Base-by-base conservation (phyloP, 2,888 invertebrate species). In the Yponomeuta malinellus region DNA sequence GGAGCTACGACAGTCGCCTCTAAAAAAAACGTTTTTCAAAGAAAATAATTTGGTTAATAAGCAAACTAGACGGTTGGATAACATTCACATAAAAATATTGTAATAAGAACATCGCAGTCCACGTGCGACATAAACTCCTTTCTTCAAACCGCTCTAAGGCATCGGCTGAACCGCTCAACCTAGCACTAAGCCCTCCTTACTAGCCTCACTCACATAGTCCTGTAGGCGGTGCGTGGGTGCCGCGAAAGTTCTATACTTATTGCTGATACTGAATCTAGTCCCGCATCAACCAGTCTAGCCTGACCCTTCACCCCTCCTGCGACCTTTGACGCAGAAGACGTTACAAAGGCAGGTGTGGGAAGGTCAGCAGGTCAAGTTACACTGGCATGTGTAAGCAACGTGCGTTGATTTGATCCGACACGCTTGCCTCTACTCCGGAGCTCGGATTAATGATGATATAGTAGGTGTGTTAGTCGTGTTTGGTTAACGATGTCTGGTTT, bases 161-260 rank as follows among this genome's bases (percentile, higher is more conserved):
- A 8, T 43, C 43, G 37, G 2, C 37, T 29, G 29, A 5, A 23
- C 52, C 70, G 70, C 70, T 66, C 2, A 23, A 29, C 68, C 10
- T 9, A 71, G 64, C 78, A 83, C 84, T 74, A 77, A 78, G 75
- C 59, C 73, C 81, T 74, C 75, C 81, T 81, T 83, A 78, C 77
- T 79, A 75, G 75, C 78, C 81, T 77, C 78, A 83, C 83, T 83
- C 80, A 83, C 78, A 76, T 75, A 73, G 73, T 69, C 15, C 33
- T 80, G 91, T 90, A 81, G 90, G 90, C 83, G 90, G 75, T 74
- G 87, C 87, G 91, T 91, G 85, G 91, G 91, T 80, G 87, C 81
- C 81, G 79, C 76, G 85, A 85, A 85, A 89, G 85, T 86, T 85
- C 83, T 82, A 83, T 85, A 87, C 87, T 85, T 85, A 89, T 88